A percentile compares a stretch with the other conserved stretches of the same genome.
These are phyloP conservation scores for Meiosimyza platycephala DNA, from an alignment of 2,888 invertebrate species.

Conservation along the genomic window DNA sequence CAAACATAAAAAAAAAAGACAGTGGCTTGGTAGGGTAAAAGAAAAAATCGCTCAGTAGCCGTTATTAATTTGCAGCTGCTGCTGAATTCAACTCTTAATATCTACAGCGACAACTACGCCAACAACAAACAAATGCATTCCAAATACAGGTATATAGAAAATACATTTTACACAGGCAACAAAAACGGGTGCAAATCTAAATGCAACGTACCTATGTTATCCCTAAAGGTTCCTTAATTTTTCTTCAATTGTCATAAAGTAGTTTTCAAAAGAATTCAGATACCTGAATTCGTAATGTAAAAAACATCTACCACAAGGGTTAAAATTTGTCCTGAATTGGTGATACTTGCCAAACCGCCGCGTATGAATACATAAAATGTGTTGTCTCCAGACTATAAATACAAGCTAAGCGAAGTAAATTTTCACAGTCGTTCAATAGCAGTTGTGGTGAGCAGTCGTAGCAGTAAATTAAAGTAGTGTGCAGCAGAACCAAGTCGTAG, in stretches of 20 bases:
- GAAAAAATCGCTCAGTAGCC: too few relatives aligned
- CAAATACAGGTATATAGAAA: constrained; percentile 5
- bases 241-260: not conserved
- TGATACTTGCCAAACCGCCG: constrained; percentile 33
- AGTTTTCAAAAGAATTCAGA: not conserved
- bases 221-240: not conserved
- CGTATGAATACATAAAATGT: constrained; percentile 38
- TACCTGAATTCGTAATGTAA: too few relatives aligned
- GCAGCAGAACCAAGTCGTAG: not conserved
- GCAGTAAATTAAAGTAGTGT: not conserved
- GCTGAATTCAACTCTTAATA: too few relatives aligned
- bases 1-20: too few relatives aligned
- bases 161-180: not conserved
- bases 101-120: too few relatives aligned
- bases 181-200: constrained; percentile 26
- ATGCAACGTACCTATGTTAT: not conserved
- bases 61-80: too few relatives aligned
- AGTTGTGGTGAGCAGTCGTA: constrained; percentile 14
- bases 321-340: not conserved
- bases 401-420: not conserved
- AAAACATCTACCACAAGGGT: not conserved
- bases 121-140: not conserved
- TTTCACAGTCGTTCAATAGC: constrained; percentile 36
- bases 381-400: constrained; percentile 25
- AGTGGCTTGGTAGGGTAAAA: too few relatives aligned